These are phyloP conservation scores for Halictus quadricinctus DNA, from an alignment of 2,888 invertebrate species.

Conservation along the genomic window DNA sequence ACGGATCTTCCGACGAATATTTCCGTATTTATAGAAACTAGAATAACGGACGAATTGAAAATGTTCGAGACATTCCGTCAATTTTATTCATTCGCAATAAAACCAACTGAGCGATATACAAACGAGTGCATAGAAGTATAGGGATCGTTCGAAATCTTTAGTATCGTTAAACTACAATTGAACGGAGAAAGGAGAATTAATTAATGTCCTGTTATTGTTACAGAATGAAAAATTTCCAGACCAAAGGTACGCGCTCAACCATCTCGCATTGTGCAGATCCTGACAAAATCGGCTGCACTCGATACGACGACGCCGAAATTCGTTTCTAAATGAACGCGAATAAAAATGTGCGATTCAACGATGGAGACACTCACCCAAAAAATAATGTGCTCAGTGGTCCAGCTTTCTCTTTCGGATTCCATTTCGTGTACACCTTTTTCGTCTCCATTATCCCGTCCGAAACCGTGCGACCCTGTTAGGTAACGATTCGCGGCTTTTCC, in stretches of 20 bases:
- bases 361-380: conserved; percentile 65
- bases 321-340: no score
- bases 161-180: not conserved
- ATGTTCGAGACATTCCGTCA: no score
- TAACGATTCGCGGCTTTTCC: not conserved
- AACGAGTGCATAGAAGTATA: not conserved
- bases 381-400: conserved; percentile 67
- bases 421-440: conserved; percentile 36
- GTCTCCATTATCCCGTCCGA: conserved; percentile 49
- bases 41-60: no score
- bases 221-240: no score
- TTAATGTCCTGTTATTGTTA: not conserved
- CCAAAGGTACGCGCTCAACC: no score
- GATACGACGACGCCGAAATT: no score
- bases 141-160: not conserved
- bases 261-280: no score
- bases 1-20: no score
- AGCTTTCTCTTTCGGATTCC: conserved; percentile 67
- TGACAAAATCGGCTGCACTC: no score
- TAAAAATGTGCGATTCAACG: not conserved
- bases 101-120: not conserved
- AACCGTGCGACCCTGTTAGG: not conserved
- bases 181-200: no score
- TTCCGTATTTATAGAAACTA: not conserved
- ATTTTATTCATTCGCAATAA: not conserved